Evolutionary conservation across 2,888 invertebrate species (phyloP).

Genomic region (Chrysolina oricalcia): DNA sequence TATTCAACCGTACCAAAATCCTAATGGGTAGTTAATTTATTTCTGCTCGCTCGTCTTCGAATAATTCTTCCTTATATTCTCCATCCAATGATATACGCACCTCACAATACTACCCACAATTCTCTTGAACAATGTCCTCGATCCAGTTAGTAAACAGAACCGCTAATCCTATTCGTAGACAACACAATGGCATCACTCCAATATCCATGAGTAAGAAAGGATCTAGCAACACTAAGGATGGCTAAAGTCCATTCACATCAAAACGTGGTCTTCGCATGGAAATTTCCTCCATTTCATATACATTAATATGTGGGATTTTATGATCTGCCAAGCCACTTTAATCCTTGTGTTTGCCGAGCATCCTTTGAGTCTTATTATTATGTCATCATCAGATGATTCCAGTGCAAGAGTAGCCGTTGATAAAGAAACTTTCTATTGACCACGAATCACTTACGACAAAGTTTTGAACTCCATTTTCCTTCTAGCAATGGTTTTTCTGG

Average conservation of each 20-base stretch:
- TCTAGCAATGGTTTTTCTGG: too few relatives aligned
- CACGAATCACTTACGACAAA: too few relatives aligned
- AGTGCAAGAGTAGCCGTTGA: too few relatives aligned
- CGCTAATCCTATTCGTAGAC: slow-evolving; percentile 8
- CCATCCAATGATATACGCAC: not conserved
- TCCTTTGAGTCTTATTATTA: slow-evolving; percentile 5
- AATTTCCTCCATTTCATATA: slow-evolving; percentile 41
- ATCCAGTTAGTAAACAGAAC: not conserved
- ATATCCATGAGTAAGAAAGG: slow-evolving; percentile 3
- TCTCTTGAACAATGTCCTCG: not conserved
- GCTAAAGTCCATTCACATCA: slow-evolving; percentile 4
- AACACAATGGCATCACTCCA: not conserved
- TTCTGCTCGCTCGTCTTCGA: too few relatives aligned
- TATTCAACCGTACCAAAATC: too few relatives aligned
- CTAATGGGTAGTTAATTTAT: too few relatives aligned
- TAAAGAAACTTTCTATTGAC: too few relatives aligned
- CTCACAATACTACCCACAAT: not conserved
- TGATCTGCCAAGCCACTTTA: slow-evolving; percentile 53
- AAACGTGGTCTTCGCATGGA: slow-evolving; percentile 31
- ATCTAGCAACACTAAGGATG: not conserved
- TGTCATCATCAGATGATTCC: not conserved
- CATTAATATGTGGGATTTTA: slow-evolving; percentile 52
- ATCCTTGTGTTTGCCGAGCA: slow-evolving; percentile 49
- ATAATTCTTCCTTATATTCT: not conserved
- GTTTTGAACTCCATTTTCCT: too few relatives aligned